Conservation (phyloP, 1,140 invertebrate species). For the Macrobrachium nipponense region DNA sequence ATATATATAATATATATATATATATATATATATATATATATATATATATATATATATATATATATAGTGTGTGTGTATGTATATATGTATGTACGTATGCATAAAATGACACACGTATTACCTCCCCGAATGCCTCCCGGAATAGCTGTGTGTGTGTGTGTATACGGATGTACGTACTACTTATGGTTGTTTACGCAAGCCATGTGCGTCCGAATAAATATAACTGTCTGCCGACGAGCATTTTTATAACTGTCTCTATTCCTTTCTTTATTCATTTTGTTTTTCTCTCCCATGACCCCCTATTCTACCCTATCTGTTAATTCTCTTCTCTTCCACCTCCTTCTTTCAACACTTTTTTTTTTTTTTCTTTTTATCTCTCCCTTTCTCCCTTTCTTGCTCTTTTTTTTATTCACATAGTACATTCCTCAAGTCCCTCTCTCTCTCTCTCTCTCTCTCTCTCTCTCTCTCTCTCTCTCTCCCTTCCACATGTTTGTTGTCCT, state of each 20-base stretch:
- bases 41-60: slow-evolving; percentile 24
- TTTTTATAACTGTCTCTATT: not conserved
- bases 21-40: slow-evolving; percentile 24
- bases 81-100: not conserved
- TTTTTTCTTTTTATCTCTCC: no score
- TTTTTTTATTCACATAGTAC: not conserved
- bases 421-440: not conserved
- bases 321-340: slow-evolving; percentile 3
- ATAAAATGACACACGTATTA: no score
- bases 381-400: not conserved
- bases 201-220: not conserved
- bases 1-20: slow-evolving; percentile 24
- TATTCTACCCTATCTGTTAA: slow-evolving; percentile 14
- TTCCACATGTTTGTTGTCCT: not conserved
- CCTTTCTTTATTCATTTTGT: slow-evolving; percentile 6
- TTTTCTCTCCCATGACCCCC: slow-evolving; percentile 16
- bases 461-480: slow-evolving; percentile 11
- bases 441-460: slow-evolving; percentile 28
- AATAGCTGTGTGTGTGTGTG: no score
- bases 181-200: not conserved
- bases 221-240: not conserved
- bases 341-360: not conserved
- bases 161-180: not conserved
- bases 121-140: no score
- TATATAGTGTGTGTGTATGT: slow-evolving; percentile 14